Percentiles rank a stretch among this genome's conserved stretches.
Evolutionary conservation across 2,888 invertebrate species (phyloP).

Genomic region (Unio pictorum): DNA sequence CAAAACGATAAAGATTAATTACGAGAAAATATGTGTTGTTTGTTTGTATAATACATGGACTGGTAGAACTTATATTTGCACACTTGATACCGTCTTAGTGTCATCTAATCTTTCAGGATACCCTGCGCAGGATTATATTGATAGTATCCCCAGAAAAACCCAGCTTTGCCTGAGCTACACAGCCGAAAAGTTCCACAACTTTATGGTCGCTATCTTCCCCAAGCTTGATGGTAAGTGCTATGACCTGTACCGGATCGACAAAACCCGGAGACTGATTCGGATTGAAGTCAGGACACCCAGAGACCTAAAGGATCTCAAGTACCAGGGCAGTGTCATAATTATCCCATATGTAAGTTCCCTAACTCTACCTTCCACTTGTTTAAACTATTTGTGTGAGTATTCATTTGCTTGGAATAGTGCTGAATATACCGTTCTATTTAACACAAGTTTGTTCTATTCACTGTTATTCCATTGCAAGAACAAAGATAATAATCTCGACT

Average conservation of each 20-base stretch:
- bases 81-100: too few relatives aligned
- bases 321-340: conserved; percentile 50
- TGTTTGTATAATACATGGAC: too few relatives aligned
- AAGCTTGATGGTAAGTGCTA: conserved; percentile 35
- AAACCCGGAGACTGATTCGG: conserved; percentile 43
- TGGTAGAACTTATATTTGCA: too few relatives aligned
- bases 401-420: too few relatives aligned
- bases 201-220: conserved; percentile 34
- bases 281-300: conserved; percentile 42
- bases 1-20: too few relatives aligned
- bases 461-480: too few relatives aligned
- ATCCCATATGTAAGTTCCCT: conserved; percentile 49
- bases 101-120: conserved; percentile 26
- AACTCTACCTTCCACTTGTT: not conserved
- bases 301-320: conserved; percentile 47
- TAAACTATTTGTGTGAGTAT: too few relatives aligned
- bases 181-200: conserved; percentile 31
- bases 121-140: conserved; percentile 43
- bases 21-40: too few relatives aligned
- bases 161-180: conserved; percentile 33
- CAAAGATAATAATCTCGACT: too few relatives aligned
- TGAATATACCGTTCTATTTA: too few relatives aligned
- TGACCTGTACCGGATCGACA: conserved; percentile 49
- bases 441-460: too few relatives aligned
- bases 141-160: conserved; percentile 42